A percentile compares a stretch with the other conserved stretches of the same genome.
Conservation (phyloP, 2,888 invertebrate species). For the Leptopterna dolabrata region DNA sequence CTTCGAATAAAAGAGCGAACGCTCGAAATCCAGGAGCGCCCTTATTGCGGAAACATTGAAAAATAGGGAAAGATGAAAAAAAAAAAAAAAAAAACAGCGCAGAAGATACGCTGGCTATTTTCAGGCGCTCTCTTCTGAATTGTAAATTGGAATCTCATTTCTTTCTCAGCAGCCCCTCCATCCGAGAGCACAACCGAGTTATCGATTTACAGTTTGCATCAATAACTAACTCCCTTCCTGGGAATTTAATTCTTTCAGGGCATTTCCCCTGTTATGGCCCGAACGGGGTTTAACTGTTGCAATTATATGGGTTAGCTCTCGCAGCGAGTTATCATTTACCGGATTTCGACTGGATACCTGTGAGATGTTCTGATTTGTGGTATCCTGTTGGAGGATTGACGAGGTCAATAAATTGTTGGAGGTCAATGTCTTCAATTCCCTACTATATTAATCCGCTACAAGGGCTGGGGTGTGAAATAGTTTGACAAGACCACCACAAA, state of each 20-base stretch:
- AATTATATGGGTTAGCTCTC: background rate
- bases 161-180: background rate
- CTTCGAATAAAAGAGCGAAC: background rate
- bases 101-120: background rate
- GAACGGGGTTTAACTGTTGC: background rate
- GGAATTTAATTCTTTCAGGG: background rate
- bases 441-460: too few relatives aligned
- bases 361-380: too few relatives aligned
- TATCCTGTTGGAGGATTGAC: too few relatives aligned
- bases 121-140: conserved; percentile 5
- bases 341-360: background rate
- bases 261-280: background rate
- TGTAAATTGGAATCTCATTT: conserved; percentile 11
- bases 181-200: background rate
- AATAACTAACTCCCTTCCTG: conserved; percentile 2
- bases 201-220: conserved; percentile 1
- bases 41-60: conserved; percentile 3
- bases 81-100: background rate
- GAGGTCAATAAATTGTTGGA: too few relatives aligned
- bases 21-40: background rate
- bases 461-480: too few relatives aligned
- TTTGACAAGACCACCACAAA: too few relatives aligned
- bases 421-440: too few relatives aligned
- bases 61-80: background rate
- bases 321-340: background rate